Base-by-base conservation (phyloP, 2,888 invertebrate species). In the Pristionchus mayeri region DNA sequence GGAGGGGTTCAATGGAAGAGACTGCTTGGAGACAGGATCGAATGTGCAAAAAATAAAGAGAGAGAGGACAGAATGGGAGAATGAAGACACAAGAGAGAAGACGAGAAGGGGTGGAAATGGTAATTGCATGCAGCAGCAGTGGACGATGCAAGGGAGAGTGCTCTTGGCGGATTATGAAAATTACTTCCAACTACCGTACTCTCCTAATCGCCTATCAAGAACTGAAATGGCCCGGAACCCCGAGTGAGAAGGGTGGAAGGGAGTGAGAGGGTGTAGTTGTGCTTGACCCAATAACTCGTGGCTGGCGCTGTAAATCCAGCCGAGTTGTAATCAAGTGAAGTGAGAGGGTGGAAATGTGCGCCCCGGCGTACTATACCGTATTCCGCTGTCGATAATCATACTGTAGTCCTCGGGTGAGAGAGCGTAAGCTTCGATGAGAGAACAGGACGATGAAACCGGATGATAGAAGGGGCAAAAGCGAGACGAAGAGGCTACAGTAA, bases 271-370 rank as follows among this genome's bases (percentile, higher is more conserved):
- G 11, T n/a, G 40, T n/a, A 16, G 40, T n/a, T 71, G 71, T 71
- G 71, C 71, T 71, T 71, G 71, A 71, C 71, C 71, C 71, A 71
- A 71, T 71, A 71, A 71, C 71, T 63, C 63, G 2, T n/a, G 1
- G 1, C 21, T 54, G 34, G 18, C 34, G 63, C 34, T 63, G 63
- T 63, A 63, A 63, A 63, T 63, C 34, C 63, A 18, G 4, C 63
- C 44, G 44, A 6, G 7, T 44, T 9, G 44, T 30, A 63, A 63
- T 63, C 63, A 63, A 63, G 21, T 6, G 44, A 44, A 44, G 63
- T 57, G 54, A 44, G 44, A 44, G 44, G 44, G 44, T 44, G 44
- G 44, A 57, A 4, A 57, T n/a, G 54, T 57, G 52, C 11, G 54
- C 24, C 54, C 24, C 16, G 34, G 18, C 18, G 63, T 30, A 63